Percentiles rank a stretch among this genome's conserved stretches.
These are phyloP conservation scores for Barnardius zonarius DNA, from an alignment of 2,113 vertebrate species.

Conservation along the genomic window DNA sequence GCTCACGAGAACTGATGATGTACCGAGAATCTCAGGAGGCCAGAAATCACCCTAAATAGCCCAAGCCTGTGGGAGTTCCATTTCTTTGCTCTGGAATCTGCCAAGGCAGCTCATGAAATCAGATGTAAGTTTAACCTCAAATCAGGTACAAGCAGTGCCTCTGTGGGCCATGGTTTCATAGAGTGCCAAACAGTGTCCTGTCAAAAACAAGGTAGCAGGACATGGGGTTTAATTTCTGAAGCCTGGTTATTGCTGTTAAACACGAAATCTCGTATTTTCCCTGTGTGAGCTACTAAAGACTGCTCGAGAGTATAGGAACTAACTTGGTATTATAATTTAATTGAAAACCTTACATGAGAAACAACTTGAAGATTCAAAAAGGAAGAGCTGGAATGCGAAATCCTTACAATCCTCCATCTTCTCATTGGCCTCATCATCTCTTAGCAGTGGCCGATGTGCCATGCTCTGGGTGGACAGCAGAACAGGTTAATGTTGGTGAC, in stretches of 20 bases:
- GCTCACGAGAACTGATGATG: not conserved
- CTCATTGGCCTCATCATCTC: not conserved
- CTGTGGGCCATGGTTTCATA: not conserved
- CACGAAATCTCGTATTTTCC: not conserved
- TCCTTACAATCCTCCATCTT: not conserved
- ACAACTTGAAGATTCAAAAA: not conserved
- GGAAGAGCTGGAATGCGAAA: not conserved
- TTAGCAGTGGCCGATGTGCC: fast-evolving
- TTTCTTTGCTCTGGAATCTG: not conserved
- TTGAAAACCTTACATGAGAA: not conserved
- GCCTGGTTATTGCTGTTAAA: not conserved
- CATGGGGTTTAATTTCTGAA: not conserved
- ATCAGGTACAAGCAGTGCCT: not conserved
- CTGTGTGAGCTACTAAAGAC: not conserved
- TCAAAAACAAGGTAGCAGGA: not conserved
- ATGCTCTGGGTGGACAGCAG: not conserved
- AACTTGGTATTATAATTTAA: not conserved
- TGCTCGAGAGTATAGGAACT: not conserved
- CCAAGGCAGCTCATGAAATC: not conserved
- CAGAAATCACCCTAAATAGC: not conserved
- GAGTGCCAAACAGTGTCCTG: not conserved
- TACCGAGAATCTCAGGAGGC: not conserved
- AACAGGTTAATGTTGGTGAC: not conserved
- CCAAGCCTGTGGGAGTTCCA: not conserved
- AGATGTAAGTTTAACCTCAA: not conserved